Base-by-base conservation (phyloP, 2,888 invertebrate species). In the Gastracanthus pulcherrimus region DNA sequence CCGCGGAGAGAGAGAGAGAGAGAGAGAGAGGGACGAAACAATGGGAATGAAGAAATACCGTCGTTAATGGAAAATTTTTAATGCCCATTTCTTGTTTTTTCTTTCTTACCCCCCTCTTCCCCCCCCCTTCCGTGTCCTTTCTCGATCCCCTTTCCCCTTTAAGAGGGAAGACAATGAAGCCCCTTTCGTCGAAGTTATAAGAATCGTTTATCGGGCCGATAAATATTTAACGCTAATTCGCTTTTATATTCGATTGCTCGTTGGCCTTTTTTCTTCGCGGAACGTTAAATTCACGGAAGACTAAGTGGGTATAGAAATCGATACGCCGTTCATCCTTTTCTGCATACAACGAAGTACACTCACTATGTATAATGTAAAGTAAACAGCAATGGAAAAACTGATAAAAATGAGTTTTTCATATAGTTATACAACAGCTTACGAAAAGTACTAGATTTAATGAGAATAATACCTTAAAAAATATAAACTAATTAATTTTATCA, bases 31-130 rank as follows among this genome's bases (percentile, higher is more conserved):
- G 79, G 81, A 79, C 84, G 83, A 84, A 86, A 87, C 86, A 86
- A 87, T 86, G 84, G 81, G n/a, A 84, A 82, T 85, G 83, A 85
- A 86, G 86, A 86, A 87, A 88, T 87, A 85, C 72, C 84, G 87
- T 84, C 84, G 86, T 87, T 87, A 86, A 87, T 87, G 87, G 85
- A 86, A 85, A 85, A 85, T 85, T 80, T 84, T 81, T 77, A 84
- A 82, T 84, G 76, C 80, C 64, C n/a, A 34, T 64, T 82, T 78
- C 38, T 76, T 81, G 80, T 79, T 82, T 76, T 67, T 82, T 82
- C 70, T 60, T 76, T 69, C 9, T 5, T 13, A n/a, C 45, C n/a
- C n/a, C 3, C 55, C 13, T 51, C 19, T 7, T 5, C 51, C 13
- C 1, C n/a, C 23, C 36, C 13, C 34, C 38, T n/a, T 11, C 13